These are phyloP conservation scores for Dendrocincla tyrannina DNA, from an alignment of 2,797 vertebrate species.

Conservation along the genomic window DNA sequence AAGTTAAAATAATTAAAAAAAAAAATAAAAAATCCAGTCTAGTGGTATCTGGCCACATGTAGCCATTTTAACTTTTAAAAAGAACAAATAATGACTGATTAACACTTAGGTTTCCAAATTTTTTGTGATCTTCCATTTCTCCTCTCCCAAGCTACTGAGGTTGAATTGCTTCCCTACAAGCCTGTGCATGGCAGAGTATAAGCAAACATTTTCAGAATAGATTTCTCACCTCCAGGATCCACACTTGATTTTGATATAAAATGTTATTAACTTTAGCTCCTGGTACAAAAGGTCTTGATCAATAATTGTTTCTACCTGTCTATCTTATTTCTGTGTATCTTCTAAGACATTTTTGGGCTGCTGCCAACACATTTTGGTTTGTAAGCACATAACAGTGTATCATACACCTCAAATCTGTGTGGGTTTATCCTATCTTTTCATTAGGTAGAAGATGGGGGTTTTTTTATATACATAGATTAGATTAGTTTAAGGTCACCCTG, in stretches of 20 bases:
- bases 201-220: conserved; percentile 55
- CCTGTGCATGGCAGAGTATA: not conserved
- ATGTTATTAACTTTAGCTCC: conserved; percentile 69
- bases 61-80: not conserved
- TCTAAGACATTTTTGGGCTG: conserved; percentile 34
- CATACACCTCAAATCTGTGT: not conserved
- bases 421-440: conserved; percentile 48
- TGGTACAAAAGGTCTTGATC: conserved; percentile 67
- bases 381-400: conserved; percentile 24
- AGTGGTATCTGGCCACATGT: not conserved
- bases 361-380: conserved; percentile 45
- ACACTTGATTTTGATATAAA: conserved; percentile 71
- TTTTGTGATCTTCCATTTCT: not conserved
- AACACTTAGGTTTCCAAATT: not conserved
- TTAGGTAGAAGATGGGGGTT: not conserved
- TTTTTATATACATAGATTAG: conserved; percentile 36
- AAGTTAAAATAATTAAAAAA: not conserved
- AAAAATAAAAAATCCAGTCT: not conserved
- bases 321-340: conserved; percentile 49
- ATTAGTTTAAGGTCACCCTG: conserved; percentile 38
- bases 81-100: not conserved
- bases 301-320: conserved; percentile 64
- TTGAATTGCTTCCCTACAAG: not conserved
- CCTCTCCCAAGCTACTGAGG: not conserved
- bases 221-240: conserved; percentile 39